These are phyloP conservation scores for Chrosomus eos DNA, from an alignment of 2,797 vertebrate genomes.

Conservation along the genomic window DNA sequence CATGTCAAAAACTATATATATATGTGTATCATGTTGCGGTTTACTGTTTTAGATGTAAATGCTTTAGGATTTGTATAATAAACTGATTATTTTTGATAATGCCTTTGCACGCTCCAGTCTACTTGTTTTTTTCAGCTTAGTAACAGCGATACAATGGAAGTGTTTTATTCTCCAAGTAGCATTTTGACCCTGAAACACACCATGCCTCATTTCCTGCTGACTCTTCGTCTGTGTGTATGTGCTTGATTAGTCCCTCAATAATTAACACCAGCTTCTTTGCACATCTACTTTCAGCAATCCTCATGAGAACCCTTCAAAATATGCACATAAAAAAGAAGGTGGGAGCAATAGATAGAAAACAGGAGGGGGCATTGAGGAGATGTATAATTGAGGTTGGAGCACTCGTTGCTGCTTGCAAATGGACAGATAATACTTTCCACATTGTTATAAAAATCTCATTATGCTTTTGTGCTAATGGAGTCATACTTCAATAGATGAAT, in stretches of 20 bases:
- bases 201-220: constrained; percentile 15
- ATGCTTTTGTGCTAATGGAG: constrained; percentile 6
- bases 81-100: neutral
- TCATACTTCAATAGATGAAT: constrained; percentile 24
- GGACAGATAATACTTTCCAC: constrained; percentile 34
- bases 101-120: neutral
- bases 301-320: constrained; percentile 40
- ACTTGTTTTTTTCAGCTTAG: neutral
- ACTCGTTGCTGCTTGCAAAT: constrained; percentile 22
- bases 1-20: neutral
- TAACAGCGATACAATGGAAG: constrained; percentile 23
- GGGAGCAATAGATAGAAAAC: constrained; percentile 7
- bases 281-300: constrained; percentile 51
- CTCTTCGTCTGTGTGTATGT: constrained; percentile 18
- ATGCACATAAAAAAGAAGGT: constrained; percentile 16
- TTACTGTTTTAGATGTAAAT: neutral
- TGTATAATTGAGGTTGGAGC: constrained; percentile 19
- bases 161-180: constrained; percentile 2
- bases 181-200: constrained; percentile 41
- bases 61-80: neutral
- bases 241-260: constrained; percentile 56
- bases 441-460: constrained; percentile 24
- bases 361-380: constrained; percentile 15
- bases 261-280: constrained; percentile 57
- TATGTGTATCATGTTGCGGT: neutral